phyloP scores from a whole-genome alignment of 1,140 invertebrate genomes.

The Drosophila arizonae region DNA sequence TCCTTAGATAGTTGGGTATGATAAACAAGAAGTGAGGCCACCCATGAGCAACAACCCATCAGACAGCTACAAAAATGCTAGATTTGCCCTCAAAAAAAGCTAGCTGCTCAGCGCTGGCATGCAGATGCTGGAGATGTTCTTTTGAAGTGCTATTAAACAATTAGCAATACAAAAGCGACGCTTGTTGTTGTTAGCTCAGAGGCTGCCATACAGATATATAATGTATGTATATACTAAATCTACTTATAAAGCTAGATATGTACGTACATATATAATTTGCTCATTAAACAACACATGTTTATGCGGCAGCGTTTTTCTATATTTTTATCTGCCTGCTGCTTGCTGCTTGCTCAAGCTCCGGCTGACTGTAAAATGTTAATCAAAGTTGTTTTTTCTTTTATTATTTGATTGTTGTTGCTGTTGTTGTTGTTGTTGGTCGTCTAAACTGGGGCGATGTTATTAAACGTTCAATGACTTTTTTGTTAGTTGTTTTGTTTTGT shows the following conservation, averaged over 20 bases:
- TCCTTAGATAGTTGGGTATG: too few relatives aligned
- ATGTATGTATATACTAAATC: not conserved
- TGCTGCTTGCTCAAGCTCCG: constrained; percentile 2
- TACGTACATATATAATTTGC: constrained; percentile 15
- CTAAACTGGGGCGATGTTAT: constrained; percentile 63
- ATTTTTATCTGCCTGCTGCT: constrained; percentile 25
- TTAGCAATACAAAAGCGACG: constrained; percentile 28
- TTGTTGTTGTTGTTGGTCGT: constrained; percentile 10
- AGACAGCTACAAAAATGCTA: too few relatives aligned
- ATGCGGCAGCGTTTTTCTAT: constrained; percentile 41
- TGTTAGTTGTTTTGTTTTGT: constrained; percentile 28
- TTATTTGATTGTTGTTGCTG: constrained; percentile 31
- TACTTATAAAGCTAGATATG: not conserved
- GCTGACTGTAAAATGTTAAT: constrained; percentile 46
- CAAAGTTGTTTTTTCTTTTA: constrained; percentile 49
- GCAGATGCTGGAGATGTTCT: constrained; percentile 3
- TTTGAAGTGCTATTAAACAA: constrained; percentile 40
- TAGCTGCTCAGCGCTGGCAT: too few relatives aligned
- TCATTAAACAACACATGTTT: constrained; percentile 47
- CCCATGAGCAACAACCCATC: too few relatives aligned
- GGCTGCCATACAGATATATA: not conserved
- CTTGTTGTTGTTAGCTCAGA: constrained; percentile 18
- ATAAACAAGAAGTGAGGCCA: too few relatives aligned
- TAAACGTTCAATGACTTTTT: constrained; percentile 68
- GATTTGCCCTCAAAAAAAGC: too few relatives aligned